Evolutionary conservation across 2,113 vertebrate species (phyloP), one percentile per base, ranked within the genome.

Genomic region (Oreocharis arfaki): DNA sequence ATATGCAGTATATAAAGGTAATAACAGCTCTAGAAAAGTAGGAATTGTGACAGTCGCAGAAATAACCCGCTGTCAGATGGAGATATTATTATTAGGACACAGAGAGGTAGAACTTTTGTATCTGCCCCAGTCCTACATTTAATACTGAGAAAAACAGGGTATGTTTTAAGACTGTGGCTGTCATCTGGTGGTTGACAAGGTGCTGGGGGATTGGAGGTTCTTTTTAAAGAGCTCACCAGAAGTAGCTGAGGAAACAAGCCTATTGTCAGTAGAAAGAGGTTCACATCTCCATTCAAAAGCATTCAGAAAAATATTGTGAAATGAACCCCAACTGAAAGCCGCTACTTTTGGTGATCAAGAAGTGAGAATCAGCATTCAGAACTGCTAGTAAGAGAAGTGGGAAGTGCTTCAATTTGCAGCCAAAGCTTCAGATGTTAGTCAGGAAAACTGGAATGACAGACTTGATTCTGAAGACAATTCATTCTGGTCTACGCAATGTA

Each of bases 1-100:
- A 87, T 89, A 67, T 53, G 86, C 77, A 78, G 63, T 60, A 90
- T 70, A 55, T 44, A 56, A 90, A 94, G 83, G 86, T 94, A 96
- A 84, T 75, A 96, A 53, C 65, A 87, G 56, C 74, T 81, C 73
- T 57, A 75, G 83, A 64, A 92, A 77, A 74, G 56, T 10, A 87
- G 57, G 69, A 93, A 85, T 92, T 1, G 0, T 95, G 76, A 68
- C 69, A 93, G 80, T 33, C 60, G 80, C 83, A 87, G 86, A 87
- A 77, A 75, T 60, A 78, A 92, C 53, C 64, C 46, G 83, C 69
- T 59, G 32, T 52, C 80, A 84, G 56, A 71, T 53, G 53, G 50
- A 91, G 69, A 52, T 33, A 67, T 52, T 83, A 60, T 65, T 74
- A 81, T 49, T 84, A 87, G 77, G 53, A 84, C 9, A 53, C n/a